These are phyloP conservation scores for Tonatia bakeri DNA, from an alignment of 2,113 vertebrate species.

Conservation along the genomic window DNA sequence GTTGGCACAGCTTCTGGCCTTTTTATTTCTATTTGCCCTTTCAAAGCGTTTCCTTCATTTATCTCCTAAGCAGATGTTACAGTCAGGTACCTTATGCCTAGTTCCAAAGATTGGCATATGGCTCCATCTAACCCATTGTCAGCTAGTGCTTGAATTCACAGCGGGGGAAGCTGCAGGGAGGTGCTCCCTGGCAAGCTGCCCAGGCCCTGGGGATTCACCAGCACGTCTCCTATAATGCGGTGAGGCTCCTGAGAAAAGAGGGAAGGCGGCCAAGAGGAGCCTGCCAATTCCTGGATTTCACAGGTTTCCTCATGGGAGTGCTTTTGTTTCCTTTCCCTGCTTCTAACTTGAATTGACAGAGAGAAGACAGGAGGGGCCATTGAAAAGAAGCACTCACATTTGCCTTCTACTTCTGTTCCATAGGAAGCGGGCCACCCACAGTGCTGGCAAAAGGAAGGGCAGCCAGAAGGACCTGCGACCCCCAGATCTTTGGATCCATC, in stretches of 20 bases:
- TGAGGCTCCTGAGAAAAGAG: neutral
- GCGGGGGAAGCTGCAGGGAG: neutral
- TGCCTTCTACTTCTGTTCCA: neutral
- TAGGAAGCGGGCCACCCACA: constrained; percentile 92
- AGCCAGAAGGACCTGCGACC: constrained; percentile 95
- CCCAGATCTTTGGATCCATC: constrained; percentile 97
- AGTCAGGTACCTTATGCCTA: constrained; percentile 42
- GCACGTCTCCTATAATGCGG: neutral
- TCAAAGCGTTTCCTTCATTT: constrained; percentile 44
- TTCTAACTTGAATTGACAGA: constrained; percentile 14
- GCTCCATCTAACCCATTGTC: constrained; percentile 38
- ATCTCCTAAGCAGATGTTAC: constrained; percentile 69
- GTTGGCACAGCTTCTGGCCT: constrained; percentile 55
- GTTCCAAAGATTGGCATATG: constrained; percentile 59
- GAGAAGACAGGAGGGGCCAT: neutral
- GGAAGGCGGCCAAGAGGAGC: neutral
- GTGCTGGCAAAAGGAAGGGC: constrained; percentile 90
- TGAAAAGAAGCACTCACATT: neutral
- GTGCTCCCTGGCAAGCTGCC: constrained; percentile 21
- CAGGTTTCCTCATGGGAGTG: neutral
- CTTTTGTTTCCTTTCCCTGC: constrained; percentile 23
- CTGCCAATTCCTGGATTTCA: constrained; percentile 25
- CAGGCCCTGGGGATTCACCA: neutral
- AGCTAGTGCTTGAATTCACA: constrained; percentile 33
- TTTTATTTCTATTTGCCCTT: constrained; percentile 63